Percentiles rank a stretch among this genome's conserved stretches.
These are phyloP conservation scores for Aurelia sp. DNA, from an alignment of 30 jellyfish, hydroid and myxozoan species.

Conservation along the genomic window DNA sequence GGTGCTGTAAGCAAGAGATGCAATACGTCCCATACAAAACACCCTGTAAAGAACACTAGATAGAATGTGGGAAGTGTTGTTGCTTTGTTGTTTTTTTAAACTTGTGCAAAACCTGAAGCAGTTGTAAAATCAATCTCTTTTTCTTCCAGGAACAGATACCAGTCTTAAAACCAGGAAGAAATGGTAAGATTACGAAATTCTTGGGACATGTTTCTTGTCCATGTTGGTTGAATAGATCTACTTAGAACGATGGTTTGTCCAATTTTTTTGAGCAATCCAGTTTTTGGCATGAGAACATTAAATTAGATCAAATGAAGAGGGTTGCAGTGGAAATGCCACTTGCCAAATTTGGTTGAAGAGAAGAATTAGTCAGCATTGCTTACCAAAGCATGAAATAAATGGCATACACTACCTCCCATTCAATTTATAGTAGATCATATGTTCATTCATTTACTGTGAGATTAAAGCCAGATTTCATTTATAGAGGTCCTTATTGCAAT, in stretches of 20 bases:
- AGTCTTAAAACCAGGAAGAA: conserved; percentile 78
- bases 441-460: not conserved
- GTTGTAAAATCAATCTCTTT: not conserved
- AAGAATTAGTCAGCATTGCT: too few species aligned
- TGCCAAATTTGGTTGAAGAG: too few species aligned
- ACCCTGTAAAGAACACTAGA: too few species aligned
- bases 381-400: not conserved
- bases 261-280: not conserved
- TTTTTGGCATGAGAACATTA: too few species aligned
- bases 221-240: too few species aligned
- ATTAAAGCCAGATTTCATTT: not conserved
- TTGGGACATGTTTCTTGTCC: too few species aligned
- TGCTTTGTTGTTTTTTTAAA: not conserved
- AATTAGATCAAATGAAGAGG: too few species aligned
- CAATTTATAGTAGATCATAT: not conserved
- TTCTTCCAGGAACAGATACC: conserved; percentile 77
- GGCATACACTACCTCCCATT: not conserved
- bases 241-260: too few species aligned
- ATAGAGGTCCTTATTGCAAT: conserved; percentile 87
- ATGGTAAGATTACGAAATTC: conserved; percentile 45
- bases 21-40: too few species aligned
- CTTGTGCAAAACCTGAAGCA: not conserved
- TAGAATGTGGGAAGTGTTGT: not conserved
- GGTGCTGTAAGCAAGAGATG: too few species aligned
- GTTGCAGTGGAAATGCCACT: too few species aligned